A percentile compares a stretch with the other conserved stretches of the same genome.
Conservation (phyloP, 1,140 invertebrate genomes). For the Akabosia matsudoensis region DNA sequence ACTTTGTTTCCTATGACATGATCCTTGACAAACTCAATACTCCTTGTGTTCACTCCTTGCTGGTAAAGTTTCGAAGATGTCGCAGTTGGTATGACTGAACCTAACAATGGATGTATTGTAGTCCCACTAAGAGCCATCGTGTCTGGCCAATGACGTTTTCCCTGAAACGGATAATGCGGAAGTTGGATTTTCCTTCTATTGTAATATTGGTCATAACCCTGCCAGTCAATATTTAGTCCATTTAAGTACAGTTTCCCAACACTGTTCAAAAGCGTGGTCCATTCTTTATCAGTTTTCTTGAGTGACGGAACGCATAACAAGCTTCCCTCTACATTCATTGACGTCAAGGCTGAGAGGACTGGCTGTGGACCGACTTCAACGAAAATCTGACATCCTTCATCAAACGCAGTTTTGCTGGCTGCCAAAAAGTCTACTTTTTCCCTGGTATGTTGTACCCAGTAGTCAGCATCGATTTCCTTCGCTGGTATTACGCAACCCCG, state of each 20-base stretch:
- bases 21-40: conserved; percentile 23
- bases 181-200: conserved; percentile 15
- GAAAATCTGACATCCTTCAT: background rate
- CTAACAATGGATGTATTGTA: conserved; percentile 33
- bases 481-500: background rate
- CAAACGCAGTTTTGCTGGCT: background rate
- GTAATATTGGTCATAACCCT: conserved; percentile 20
- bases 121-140: conserved; percentile 23
- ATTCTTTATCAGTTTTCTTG: conserved; percentile 32
- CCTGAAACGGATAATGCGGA: conserved; percentile 36
- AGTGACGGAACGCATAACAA: conserved; percentile 23
- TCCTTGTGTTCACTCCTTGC: conserved; percentile 6
- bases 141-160: conserved; percentile 28
- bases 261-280: conserved; percentile 27
- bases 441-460: conserved; percentile 4
- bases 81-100: conserved; percentile 22
- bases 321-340: background rate
- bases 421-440: background rate
- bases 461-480: background rate
- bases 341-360: background rate
- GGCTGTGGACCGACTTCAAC: conserved; percentile 2
- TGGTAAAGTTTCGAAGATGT: conserved; percentile 20
- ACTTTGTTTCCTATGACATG: conserved; percentile 19
- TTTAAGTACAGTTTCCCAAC: conserved; percentile 29
- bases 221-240: conserved; percentile 34